phyloP scores from a whole-genome alignment of 2,113 vertebrate species.

The Pseudorectes ferrugineus region DNA sequence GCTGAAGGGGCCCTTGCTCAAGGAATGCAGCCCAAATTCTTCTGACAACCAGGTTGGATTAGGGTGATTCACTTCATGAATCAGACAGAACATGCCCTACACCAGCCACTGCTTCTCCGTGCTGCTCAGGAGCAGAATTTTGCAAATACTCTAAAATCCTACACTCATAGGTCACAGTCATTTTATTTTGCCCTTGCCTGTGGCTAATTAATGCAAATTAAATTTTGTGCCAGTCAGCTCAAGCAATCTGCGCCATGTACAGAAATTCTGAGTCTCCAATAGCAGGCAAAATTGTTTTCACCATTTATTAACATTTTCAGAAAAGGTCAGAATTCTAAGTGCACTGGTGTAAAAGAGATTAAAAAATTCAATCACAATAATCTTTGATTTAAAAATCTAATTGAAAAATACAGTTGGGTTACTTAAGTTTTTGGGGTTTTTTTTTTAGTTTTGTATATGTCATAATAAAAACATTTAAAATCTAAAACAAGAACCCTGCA shows the following conservation, averaged over 20 bases:
- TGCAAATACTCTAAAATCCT: background rate
- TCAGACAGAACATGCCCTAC: background rate
- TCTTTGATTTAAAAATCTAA: background rate
- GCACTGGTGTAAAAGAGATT: background rate
- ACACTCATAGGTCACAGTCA: background rate
- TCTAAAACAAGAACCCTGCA: background rate
- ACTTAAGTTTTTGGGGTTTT: rapidly evolving
- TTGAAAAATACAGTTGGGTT: background rate
- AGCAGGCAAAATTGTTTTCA: background rate
- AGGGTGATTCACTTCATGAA: background rate
- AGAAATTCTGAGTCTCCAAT: background rate
- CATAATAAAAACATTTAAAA: background rate
- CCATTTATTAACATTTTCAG: background rate
- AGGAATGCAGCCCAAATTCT: background rate
- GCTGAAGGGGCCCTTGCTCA: background rate
- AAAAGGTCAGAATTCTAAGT: background rate
- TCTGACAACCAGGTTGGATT: background rate
- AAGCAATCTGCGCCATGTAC: background rate
- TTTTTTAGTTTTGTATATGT: background rate
- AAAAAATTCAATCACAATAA: background rate
- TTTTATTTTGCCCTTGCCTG: background rate
- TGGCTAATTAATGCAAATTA: background rate
- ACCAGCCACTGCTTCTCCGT: background rate
- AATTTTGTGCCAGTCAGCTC: background rate
- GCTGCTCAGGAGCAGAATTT: background rate